phyloP scores from a whole-genome alignment of 1,140 invertebrate species.

The Drosophila grimshawi region DNA sequence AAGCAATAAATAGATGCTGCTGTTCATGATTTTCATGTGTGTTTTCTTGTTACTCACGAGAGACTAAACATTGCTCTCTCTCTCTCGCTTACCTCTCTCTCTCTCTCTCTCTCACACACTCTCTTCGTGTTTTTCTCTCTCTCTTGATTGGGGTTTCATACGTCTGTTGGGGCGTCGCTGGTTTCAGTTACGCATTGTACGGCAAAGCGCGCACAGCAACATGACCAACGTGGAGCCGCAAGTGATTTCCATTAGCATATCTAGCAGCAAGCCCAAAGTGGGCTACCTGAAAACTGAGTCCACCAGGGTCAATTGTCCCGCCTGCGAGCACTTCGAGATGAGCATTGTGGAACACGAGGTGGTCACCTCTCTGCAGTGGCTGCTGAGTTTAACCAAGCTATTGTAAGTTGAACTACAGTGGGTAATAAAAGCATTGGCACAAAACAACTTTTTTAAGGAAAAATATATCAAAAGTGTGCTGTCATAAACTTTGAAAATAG shows the following conservation, averaged over 20 bases:
- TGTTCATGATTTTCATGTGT: background rate
- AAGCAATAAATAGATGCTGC: constrained; percentile 21
- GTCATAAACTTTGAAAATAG: too few relatives aligned
- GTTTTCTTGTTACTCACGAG: background rate
- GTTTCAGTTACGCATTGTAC: constrained; percentile 42
- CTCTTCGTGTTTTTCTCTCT: constrained; percentile 7
- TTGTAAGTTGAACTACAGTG: constrained; percentile 50
- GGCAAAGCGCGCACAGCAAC: constrained; percentile 33
- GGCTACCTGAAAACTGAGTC: constrained; percentile 57
- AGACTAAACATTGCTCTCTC: background rate
- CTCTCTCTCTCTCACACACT: background rate
- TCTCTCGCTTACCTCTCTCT: constrained; percentile 2
- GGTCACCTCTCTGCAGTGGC: constrained; percentile 65
- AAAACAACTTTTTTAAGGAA: too few relatives aligned
- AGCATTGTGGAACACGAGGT: constrained; percentile 67
- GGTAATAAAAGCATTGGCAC: too few relatives aligned
- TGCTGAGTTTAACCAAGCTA: constrained; percentile 61
- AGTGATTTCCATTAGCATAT: constrained; percentile 59
- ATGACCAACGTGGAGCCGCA: constrained; percentile 74
- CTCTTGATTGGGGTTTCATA: background rate
- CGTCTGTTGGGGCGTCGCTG: constrained; percentile 24
- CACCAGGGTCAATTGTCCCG: constrained; percentile 69
- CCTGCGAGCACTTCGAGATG: constrained; percentile 58
- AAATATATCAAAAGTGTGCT: too few relatives aligned
- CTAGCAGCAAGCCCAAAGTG: constrained; percentile 45